Conservation (phyloP, 2,113 vertebrate species). For the Patagioenas fasciata region DNA sequence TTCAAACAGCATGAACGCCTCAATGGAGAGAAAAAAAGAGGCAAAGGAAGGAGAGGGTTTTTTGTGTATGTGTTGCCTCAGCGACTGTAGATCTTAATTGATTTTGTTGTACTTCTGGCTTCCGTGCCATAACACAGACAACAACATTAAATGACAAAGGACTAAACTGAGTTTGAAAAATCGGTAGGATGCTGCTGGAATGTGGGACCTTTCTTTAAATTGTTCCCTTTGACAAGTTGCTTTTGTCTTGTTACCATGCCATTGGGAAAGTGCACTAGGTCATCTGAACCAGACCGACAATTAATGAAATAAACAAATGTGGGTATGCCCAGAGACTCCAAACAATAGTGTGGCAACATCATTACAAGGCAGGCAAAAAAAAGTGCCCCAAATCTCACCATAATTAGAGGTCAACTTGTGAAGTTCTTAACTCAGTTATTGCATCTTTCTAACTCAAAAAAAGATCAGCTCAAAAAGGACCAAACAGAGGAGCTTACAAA, state of each 20-base stretch:
- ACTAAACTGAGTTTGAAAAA: constrained; percentile 24
- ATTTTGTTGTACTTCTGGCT: background rate
- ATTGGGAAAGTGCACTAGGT: background rate
- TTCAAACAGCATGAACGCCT: background rate
- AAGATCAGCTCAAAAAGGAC: background rate
- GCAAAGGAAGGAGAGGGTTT: background rate
- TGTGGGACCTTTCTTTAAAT: background rate
- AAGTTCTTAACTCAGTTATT: background rate
- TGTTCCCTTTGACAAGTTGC: background rate
- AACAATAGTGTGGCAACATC: background rate
- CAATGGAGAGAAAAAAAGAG: background rate
- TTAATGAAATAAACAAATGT: background rate
- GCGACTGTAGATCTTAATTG: background rate
- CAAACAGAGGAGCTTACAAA: background rate
- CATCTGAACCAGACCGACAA: background rate
- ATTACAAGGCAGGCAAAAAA: background rate
- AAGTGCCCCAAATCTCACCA: background rate
- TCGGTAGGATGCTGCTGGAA: background rate
- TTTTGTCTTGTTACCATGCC: background rate
- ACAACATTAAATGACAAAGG: constrained; percentile 1
- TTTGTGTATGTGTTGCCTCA: background rate
- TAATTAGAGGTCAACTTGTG: background rate
- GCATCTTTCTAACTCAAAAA: background rate
- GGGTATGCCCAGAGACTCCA: background rate
- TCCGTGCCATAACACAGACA: background rate